phyloP scores from a whole-genome alignment of 2,888 invertebrate genomes.

The Anarsia innoxiella region DNA sequence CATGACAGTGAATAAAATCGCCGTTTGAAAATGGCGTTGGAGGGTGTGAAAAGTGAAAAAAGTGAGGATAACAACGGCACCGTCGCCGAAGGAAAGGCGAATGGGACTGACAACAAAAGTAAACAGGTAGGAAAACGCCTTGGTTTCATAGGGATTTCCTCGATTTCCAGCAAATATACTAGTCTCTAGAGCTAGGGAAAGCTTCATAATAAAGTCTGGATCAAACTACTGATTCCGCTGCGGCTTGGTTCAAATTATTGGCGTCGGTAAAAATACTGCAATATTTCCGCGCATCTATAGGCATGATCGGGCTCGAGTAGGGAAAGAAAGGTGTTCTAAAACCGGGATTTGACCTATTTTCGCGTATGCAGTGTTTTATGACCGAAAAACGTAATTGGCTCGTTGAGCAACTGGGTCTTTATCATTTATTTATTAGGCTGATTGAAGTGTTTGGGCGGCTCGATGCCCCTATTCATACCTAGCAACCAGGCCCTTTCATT shows the following conservation, averaged over 20 bases:
- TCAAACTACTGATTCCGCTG: too few species aligned
- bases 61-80: conserved; percentile 71
- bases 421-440: conserved; percentile 2
- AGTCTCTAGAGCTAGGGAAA: too few species aligned
- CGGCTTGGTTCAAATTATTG: conserved; percentile 14
- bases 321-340: conserved; percentile 49
- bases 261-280: conserved; percentile 21
- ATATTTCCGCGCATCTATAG: conserved; percentile 55
- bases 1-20: conserved; percentile 69
- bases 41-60: conserved; percentile 73
- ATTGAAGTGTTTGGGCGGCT: conserved; percentile 8
- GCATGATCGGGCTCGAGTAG: conserved; percentile 31
- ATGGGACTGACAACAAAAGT: conserved; percentile 75
- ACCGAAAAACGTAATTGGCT: conserved; percentile 1
- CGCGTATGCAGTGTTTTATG: conserved; percentile 35
- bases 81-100: conserved; percentile 68
- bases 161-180: too few species aligned
- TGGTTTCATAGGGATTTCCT: conserved; percentile 35
- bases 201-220: too few species aligned
- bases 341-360: conserved; percentile 68
- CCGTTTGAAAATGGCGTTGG: conserved; percentile 66
- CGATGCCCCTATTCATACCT: conserved; percentile 5
- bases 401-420: not conserved
- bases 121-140: conserved; percentile 66
- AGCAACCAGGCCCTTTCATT: not conserved